Percentiles rank a stretch among this genome's conserved stretches.
These are phyloP conservation scores for Epinephelus malabaricus DNA, from an alignment of 2,797 vertebrate species.

Conservation along the genomic window DNA sequence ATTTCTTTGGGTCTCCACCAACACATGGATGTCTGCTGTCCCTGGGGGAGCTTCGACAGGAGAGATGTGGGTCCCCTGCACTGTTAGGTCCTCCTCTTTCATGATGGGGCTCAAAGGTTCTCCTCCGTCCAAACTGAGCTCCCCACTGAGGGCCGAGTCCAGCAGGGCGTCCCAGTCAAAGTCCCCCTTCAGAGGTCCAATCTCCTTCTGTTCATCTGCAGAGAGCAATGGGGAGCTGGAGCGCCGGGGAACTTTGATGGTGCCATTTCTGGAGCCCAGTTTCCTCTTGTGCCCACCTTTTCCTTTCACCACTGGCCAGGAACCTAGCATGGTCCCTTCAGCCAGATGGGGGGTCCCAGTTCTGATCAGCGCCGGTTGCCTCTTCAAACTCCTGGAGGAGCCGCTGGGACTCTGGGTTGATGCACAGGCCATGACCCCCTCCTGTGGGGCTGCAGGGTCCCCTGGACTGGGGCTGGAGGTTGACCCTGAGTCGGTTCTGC, in stretches of 20 bases:
- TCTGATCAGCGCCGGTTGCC: slow-evolving; percentile 83
- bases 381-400: slow-evolving; percentile 93
- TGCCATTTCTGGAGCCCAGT: slow-evolving; percentile 74
- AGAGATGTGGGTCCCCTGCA: slow-evolving; percentile 83
- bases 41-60: slow-evolving; percentile 65
- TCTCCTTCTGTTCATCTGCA: slow-evolving; percentile 89
- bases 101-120: slow-evolving; percentile 86
- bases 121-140: slow-evolving; percentile 89
- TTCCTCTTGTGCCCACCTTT: slow-evolving; percentile 86
- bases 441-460: slow-evolving; percentile 15
- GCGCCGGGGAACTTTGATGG: slow-evolving; percentile 81
- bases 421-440: slow-evolving; percentile 57
- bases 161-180: slow-evolving; percentile 97
- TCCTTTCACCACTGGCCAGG: slow-evolving; percentile 78
- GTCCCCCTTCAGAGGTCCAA: slow-evolving; percentile 93
- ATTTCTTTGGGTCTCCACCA: slow-evolving; percentile 81
- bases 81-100: slow-evolving; percentile 84
- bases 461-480: slow-evolving; percentile 45
- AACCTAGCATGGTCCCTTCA: slow-evolving; percentile 82
- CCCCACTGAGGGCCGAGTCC: slow-evolving; percentile 87
- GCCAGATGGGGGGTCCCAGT: slow-evolving; percentile 78
- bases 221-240: slow-evolving; percentile 88
- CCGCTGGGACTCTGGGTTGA: slow-evolving; percentile 87
- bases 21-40: slow-evolving; percentile 65
- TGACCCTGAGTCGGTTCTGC: slow-evolving; percentile 77